Conservation (phyloP, 1,140 invertebrate genomes). For the Mesaphorura yosii region DNA sequence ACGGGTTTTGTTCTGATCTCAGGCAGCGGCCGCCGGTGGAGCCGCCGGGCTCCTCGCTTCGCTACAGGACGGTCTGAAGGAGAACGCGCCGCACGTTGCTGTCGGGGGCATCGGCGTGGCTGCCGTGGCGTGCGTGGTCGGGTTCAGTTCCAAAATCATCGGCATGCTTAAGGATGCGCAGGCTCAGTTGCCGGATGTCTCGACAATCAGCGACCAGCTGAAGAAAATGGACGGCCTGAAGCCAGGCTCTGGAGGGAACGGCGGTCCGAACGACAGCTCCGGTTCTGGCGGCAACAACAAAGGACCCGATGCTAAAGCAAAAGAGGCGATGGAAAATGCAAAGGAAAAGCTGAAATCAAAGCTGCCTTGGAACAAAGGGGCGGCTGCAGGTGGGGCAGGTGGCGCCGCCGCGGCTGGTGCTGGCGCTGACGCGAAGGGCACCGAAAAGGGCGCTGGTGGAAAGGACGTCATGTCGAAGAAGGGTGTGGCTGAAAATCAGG, state of each 20-base stretch:
- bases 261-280: background rate
- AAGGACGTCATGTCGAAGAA: too few species aligned
- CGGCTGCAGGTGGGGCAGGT: too few species aligned
- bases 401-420: too few species aligned
- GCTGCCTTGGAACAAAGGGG: too few species aligned
- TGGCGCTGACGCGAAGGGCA: too few species aligned
- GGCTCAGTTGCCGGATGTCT: background rate
- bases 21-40: too few species aligned
- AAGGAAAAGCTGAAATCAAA: too few species aligned
- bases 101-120: background rate
- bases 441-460: too few species aligned
- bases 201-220: background rate
- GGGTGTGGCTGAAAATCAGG: too few species aligned
- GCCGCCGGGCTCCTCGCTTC: background rate
- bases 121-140: background rate
- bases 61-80: background rate
- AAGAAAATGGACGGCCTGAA: background rate
- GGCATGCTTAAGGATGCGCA: slow-evolving; percentile 2
- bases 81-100: background rate
- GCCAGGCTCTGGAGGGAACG: background rate
- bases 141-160: background rate
- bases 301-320: too few species aligned
- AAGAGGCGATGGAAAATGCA: too few species aligned
- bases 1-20: too few species aligned
- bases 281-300: background rate